A percentile compares a stretch with the other conserved stretches of the same genome.
Conservation (phyloP, 2,888 invertebrate species). For the Polydrusus cervinus region DNA sequence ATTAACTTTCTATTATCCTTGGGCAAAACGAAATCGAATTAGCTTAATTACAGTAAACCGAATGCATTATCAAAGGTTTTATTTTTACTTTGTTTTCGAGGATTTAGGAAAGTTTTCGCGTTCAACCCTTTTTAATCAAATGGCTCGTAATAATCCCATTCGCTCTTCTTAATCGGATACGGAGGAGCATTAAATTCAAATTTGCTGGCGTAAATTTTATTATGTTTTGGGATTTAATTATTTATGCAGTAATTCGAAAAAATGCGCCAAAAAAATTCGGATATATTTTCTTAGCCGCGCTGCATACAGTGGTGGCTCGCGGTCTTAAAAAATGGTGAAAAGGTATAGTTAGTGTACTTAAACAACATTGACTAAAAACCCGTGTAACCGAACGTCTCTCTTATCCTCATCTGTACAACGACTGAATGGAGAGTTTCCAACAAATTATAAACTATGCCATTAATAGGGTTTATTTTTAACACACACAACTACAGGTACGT, state of each 20-base stretch:
- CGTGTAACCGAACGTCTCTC: too few species aligned
- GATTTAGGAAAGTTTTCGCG: constrained; percentile 23
- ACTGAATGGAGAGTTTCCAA: too few species aligned
- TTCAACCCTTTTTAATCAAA: constrained; percentile 36
- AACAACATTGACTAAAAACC: too few species aligned
- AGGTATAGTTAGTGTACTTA: too few species aligned
- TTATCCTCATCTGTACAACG: too few species aligned
- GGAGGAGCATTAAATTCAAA: constrained; percentile 22
- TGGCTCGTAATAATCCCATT: constrained; percentile 33
- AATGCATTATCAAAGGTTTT: constrained; percentile 33
- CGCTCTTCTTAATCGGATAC: constrained; percentile 28
- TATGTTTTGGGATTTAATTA: not conserved
- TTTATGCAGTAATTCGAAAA: not conserved
- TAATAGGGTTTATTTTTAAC: too few species aligned
- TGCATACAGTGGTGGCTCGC: too few species aligned
- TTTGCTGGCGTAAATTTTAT: constrained; percentile 32
- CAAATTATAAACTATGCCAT: too few species aligned
- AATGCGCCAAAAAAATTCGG: not conserved
- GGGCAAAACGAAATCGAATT: constrained; percentile 11
- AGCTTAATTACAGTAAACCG: constrained; percentile 30
- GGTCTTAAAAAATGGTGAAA: too few species aligned
- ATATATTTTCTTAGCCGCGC: too few species aligned
- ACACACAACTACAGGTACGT: too few species aligned
- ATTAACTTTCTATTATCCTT: constrained; percentile 5
- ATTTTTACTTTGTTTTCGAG: constrained; percentile 26